Conservation (phyloP, 2,888 invertebrate species). For the Apoderus coryli region DNA sequence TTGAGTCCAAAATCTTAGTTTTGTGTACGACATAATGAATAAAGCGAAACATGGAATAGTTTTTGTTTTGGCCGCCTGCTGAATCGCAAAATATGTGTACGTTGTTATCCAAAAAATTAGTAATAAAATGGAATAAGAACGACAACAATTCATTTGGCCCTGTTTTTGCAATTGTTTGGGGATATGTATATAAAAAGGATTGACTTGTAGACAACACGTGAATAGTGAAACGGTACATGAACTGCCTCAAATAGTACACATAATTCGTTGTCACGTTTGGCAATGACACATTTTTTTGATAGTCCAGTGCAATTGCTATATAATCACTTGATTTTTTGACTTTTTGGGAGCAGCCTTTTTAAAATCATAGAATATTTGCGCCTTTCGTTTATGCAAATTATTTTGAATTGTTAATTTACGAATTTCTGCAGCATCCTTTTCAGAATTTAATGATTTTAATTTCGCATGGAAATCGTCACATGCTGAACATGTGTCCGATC, state of each 20-base stretch:
- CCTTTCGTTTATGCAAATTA: conserved; percentile 4
- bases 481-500: conserved; percentile 6
- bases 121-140: conserved; percentile 9
- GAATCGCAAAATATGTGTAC: conserved; percentile 8
- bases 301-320: conserved; percentile 11
- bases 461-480: conserved; percentile 7
- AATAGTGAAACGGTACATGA: conserved; percentile 6
- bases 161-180: conserved; percentile 10
- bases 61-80: conserved; percentile 7
- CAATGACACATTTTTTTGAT: conserved; percentile 9
- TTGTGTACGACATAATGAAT: conserved; percentile 6
- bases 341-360: conserved; percentile 8
- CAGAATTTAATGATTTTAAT: conserved; percentile 5
- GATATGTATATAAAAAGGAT: conserved; percentile 8
- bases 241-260: conserved; percentile 7
- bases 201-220: conserved; percentile 4
- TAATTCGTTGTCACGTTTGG: conserved; percentile 9
- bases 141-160: conserved; percentile 9
- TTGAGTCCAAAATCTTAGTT: neutral
- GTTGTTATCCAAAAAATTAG: neutral
- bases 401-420: conserved; percentile 5
- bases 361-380: neutral
- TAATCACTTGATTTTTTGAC: conserved; percentile 5
- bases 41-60: conserved; percentile 4
- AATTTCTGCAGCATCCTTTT: conserved; percentile 3